phyloP scores from a whole-genome alignment of 2,888 invertebrate genomes.

The Drosophila antonietae region DNA sequence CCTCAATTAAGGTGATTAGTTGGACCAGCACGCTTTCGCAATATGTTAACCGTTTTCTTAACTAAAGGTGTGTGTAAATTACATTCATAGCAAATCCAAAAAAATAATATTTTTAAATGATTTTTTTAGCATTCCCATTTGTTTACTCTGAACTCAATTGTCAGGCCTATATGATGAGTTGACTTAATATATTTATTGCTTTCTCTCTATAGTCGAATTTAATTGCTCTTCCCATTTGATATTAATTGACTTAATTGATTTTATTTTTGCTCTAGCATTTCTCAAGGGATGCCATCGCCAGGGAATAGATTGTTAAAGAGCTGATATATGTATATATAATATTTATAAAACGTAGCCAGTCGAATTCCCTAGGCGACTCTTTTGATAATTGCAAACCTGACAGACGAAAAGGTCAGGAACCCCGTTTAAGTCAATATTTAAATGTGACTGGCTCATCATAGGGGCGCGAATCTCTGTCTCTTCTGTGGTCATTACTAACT shows the following conservation, averaged over 20 bases:
- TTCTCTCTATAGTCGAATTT: neutral
- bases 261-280: slow-evolving; percentile 18
- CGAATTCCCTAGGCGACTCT: slow-evolving; percentile 24
- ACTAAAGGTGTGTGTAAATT: neutral
- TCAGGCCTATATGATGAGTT: neutral
- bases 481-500: neutral
- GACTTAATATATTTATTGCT: neutral
- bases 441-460: neutral
- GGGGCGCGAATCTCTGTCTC: neutral
- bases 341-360: neutral
- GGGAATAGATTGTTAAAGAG: slow-evolving; percentile 25
- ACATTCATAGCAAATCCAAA: too few relatives aligned
- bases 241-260: slow-evolving; percentile 41
- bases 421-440: neutral
- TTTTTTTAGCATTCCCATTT: neutral
- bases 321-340: neutral
- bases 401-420: slow-evolving; percentile 20
- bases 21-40: too few relatives aligned
- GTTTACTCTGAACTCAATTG: neutral
- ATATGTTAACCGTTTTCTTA: neutral
- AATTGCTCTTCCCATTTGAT: slow-evolving; percentile 1
- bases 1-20: too few relatives aligned
- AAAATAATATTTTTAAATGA: too few relatives aligned
- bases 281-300: slow-evolving; percentile 19
- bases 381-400: slow-evolving; percentile 7